Evolutionary conservation across 2,113 vertebrate genomes (phyloP), one percentile per base, ranked within the genome.

Genomic region (Albula glossodonta): DNA sequence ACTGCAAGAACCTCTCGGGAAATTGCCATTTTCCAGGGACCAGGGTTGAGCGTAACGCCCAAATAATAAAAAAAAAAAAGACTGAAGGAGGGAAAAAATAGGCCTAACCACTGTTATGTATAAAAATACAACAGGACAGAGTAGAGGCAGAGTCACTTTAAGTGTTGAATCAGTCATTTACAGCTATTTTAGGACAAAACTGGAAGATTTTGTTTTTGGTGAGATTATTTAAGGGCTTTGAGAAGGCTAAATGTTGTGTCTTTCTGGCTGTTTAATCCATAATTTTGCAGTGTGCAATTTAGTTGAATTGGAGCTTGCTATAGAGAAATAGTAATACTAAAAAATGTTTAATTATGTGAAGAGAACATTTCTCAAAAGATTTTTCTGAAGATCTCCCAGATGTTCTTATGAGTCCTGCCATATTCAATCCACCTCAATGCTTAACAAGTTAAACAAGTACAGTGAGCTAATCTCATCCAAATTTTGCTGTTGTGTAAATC

Each of bases 21-120:
- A 81, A 7, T 41, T 63, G 57, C 84, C 84, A 70, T 81, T 85
- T 85, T 78, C 78, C 53, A 80, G 84, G 78, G 78, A 85, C 53
- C 49, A 6, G 56, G 57, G 57, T 51, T 19, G 17, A 17, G 51
- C 41, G 17, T 51, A 66, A 66, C 48, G 19, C 84, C 78, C 84
- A 66, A 70, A 85, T 85, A 57, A 60, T 48, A 80, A n/a, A 66
- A 70, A 85, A 79, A 57, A 60, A 56, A 80, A n/a, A 25, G 52
- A 78, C 25, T 56, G 53, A 51, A 53, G 70, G 25, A 15, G 83
- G 4, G 7, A 50, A 49, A 57, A 78, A n/a, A 78, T 50, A 66
- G 70, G 25, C n/a, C 70, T 56, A 81, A 13, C 78, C 48, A 17
- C 57, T 25, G 53, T 17, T 9, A 19, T 12, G 56, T 51, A 13